Base-by-base conservation (phyloP, 1,140 invertebrate species). In the Cardiocondyla obscurior region DNA sequence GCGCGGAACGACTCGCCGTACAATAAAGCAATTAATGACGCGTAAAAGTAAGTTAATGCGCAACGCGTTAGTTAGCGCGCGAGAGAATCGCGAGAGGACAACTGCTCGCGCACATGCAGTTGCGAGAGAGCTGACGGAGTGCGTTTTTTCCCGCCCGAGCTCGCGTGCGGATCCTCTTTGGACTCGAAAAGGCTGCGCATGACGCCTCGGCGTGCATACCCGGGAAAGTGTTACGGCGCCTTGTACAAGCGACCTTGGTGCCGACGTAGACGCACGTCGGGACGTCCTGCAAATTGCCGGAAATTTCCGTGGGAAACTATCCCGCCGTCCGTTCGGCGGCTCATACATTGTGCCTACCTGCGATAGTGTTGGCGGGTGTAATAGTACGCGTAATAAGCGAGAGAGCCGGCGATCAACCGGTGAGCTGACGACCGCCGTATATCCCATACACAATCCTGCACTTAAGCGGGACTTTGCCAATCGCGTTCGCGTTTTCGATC, bases 271-370 rank as follows among this genome's bases (percentile, higher is more conserved):
- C 85, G 85, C 84, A 82, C 85, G 90, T 91, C 86, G 85, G 88
- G 89, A 91, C 89, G 88, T 91, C 90, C 90, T 89, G 90, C 90
- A 92, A 92, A 92, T 92, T 90, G 84, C 89, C 91, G 90, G 91
- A 92, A 92, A 92, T 92, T 92, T 92, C 89, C 91, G 91, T 92
- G 91, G 91, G 91, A 92, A 92, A 90, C 85, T 85, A 90, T 90
- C 89, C 89, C 57, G 67, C 53, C 79, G 67, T 60, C 28, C 81
- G 73, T 62, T 76, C 81, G 72, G 69, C 49, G 81, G 57, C 46
- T 77, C 62, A 46, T 53, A 79, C 81, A 85, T 84, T 79, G 53
- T 83, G 73, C 22, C 22, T 83, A 67, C 22, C 22, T 73, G 72
- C 36, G 39, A 73, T 69, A 64, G 81, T 81, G 81, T 55, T 25